A percentile compares a stretch with the other conserved stretches of the same genome.
These are phyloP conservation scores for Brachionus manjavacas DNA, from an alignment of 1,140 invertebrate genomes.

Conservation along the genomic window DNA sequence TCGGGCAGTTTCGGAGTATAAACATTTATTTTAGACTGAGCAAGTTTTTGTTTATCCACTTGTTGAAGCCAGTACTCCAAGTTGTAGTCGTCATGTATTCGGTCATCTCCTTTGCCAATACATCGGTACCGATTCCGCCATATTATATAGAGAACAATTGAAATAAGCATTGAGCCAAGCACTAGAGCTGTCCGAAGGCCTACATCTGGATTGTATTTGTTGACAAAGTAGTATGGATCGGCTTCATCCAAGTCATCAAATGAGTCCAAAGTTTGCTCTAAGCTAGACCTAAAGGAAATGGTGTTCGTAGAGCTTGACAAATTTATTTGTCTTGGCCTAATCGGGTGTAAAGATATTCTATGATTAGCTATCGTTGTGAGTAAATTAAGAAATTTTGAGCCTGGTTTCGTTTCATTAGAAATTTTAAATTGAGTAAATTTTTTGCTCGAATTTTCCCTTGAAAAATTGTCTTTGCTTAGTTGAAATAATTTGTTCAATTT, in stretches of 20 bases:
- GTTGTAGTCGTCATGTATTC: not conserved
- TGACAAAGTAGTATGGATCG: not conserved
- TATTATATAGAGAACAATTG: not conserved
- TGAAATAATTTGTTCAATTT: not conserved
- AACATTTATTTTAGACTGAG: not conserved
- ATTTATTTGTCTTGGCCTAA: not conserved
- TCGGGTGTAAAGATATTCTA: not conserved
- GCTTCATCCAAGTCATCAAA: not conserved
- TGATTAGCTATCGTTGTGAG: not conserved
- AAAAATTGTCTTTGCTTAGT: not conserved
- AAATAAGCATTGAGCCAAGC: slow-evolving; percentile 10
- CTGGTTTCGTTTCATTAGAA: not conserved
- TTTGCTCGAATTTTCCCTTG: not conserved
- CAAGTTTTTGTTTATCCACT: slow-evolving; percentile 23
- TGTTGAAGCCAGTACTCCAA: slow-evolving; percentile 23
- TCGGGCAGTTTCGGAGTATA: not conserved
- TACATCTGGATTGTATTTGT: slow-evolving; percentile 11
- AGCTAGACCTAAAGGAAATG: not conserved
- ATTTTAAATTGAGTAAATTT: not conserved
- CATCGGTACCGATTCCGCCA: slow-evolving; percentile 1
- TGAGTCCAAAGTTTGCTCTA: not conserved
- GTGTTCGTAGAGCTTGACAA: not conserved
- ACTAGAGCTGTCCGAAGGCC: not conserved
- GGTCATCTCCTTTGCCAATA: not conserved
- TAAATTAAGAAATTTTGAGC: slow-evolving; percentile 5